phyloP scores from a whole-genome alignment of 2,113 vertebrate species.

The Crotophaga sulcirostris region DNA sequence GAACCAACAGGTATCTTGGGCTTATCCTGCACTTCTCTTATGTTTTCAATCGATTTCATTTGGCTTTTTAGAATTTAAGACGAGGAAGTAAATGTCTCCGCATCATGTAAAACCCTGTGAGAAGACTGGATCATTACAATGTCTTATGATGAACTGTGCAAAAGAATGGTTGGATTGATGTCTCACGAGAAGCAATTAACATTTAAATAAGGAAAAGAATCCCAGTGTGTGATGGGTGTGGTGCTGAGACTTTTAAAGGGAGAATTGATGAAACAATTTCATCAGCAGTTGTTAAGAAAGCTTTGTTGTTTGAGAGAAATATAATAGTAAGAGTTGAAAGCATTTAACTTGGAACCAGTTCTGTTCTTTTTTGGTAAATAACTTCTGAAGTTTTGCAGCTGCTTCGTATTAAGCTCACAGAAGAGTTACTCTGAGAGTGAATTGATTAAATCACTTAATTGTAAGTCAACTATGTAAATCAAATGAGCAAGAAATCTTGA shows the following conservation, averaged over 20 bases:
- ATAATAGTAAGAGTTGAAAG: not conserved
- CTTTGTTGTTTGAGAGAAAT: not conserved
- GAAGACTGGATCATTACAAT: not conserved
- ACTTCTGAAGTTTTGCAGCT: not conserved
- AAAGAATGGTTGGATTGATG: not conserved
- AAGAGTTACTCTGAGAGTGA: not conserved
- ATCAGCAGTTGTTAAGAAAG: conserved; percentile 47
- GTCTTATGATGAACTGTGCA: not conserved
- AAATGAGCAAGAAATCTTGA: not conserved
- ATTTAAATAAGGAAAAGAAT: conserved; percentile 29
- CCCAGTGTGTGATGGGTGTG: not conserved
- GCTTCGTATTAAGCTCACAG: not conserved
- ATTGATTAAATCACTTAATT: not conserved
- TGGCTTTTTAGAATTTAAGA: not conserved
- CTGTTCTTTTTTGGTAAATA: not conserved
- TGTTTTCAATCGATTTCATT: not conserved
- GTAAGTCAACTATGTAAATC: not conserved
- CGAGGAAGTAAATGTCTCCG: not conserved
- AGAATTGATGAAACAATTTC: conserved; percentile 69
- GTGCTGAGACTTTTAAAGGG: not conserved
- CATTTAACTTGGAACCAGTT: not conserved
- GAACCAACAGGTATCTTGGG: not conserved
- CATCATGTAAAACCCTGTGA: not conserved
- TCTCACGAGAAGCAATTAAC: conserved; percentile 73
- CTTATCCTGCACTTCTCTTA: not conserved